Conservation (phyloP, 2,113 vertebrate genomes). For the Antigone vipio region DNA sequence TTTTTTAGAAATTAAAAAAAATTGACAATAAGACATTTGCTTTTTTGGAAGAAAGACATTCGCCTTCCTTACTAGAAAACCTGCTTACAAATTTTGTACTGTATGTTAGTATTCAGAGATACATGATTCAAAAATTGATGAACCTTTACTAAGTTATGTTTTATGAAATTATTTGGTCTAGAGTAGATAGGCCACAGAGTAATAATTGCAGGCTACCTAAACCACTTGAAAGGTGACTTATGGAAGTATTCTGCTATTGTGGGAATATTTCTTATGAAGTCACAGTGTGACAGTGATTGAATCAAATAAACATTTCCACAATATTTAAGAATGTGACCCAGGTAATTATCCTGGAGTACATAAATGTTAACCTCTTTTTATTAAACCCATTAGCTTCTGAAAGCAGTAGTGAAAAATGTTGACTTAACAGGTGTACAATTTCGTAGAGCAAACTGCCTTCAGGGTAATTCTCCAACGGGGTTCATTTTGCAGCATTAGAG, state of each 20-base stretch:
- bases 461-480: conserved; percentile 12
- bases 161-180: neutral
- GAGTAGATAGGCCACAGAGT: neutral
- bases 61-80: neutral
- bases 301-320: neutral
- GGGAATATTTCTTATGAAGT: neutral
- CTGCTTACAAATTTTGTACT: neutral
- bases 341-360: neutral
- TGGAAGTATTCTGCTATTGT: neutral
- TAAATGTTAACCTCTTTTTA: neutral
- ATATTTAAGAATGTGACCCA: neutral
- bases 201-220: neutral
- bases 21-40: neutral
- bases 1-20: neutral
- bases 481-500: conserved; percentile 37
- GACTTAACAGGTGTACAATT: conserved; percentile 17
- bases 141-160: neutral
- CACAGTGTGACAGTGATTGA: neutral
- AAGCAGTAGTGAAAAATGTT: conserved; percentile 3
- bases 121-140: neutral
- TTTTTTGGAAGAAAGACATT: neutral
- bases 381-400: conserved; percentile 17
- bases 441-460: neutral
- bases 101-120: neutral
- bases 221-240: neutral